A percentile compares a stretch with the other conserved stretches of the same genome.
Evolutionary conservation across 2,113 vertebrate genomes (phyloP).

Genomic region (Nesogale talazaci): DNA sequence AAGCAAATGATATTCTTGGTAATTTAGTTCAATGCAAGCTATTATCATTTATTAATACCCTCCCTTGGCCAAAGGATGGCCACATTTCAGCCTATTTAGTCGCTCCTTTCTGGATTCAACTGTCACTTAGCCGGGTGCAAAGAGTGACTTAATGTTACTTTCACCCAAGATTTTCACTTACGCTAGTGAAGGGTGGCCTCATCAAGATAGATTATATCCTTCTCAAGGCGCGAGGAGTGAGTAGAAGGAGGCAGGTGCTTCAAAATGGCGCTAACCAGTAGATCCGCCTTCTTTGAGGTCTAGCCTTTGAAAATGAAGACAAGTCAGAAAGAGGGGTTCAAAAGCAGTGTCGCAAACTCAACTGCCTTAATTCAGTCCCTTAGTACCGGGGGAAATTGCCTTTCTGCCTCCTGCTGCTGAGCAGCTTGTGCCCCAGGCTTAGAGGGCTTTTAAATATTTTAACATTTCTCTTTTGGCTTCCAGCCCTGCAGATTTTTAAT

Average conservation of each 20-base stretch:
- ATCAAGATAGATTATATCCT: background rate
- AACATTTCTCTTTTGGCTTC: constrained; percentile 55
- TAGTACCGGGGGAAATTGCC: background rate
- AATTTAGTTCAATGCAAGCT: constrained; percentile 70
- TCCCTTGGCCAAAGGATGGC: constrained; percentile 37
- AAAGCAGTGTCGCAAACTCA: background rate
- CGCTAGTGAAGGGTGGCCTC: background rate
- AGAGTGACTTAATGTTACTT: constrained; percentile 49
- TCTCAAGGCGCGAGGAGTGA: background rate
- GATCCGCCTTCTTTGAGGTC: background rate
- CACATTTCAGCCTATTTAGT: constrained; percentile 56
- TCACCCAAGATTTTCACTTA: constrained; percentile 37
- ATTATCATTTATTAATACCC: constrained; percentile 70
- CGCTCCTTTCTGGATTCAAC: constrained; percentile 50
- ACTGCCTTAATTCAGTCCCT: accelerated
- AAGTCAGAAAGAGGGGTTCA: background rate
- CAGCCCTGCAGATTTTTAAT: constrained; percentile 62
- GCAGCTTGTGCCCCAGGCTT: background rate
- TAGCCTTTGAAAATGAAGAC: constrained; percentile 40
- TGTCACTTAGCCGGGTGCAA: constrained; percentile 49
- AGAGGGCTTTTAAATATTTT: constrained; percentile 71
- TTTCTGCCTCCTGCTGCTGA: background rate
- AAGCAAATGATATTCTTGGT: constrained; percentile 67
- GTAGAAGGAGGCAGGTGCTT: background rate
- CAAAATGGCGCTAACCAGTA: background rate